These are phyloP conservation scores for Augochlora pura DNA, from an alignment of 1,140 invertebrate species.

Conservation along the genomic window DNA sequence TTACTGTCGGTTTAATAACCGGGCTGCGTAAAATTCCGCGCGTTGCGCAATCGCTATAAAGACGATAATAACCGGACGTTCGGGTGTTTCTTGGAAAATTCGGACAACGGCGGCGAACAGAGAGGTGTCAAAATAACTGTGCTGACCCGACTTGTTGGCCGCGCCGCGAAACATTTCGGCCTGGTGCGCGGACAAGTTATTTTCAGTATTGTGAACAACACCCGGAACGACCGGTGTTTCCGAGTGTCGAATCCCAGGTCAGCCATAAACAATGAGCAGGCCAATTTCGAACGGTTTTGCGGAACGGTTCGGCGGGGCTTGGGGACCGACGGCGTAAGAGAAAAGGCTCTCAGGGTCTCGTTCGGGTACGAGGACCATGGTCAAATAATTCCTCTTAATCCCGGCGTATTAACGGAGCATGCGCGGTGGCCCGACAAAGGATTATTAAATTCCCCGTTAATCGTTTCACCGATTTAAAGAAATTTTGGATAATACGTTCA, in stretches of 20 bases:
- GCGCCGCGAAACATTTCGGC: conserved; percentile 20
- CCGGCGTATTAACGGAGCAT: neutral
- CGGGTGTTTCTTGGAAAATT: conserved; percentile 21
- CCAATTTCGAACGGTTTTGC: conserved; percentile 12
- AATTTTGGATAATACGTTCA: no score
- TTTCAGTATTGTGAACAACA: conserved; percentile 14
- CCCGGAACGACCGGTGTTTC: neutral
- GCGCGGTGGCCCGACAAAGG: neutral
- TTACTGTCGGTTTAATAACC: no score
- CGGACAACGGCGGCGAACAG: conserved; percentile 8
- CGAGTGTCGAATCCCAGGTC: neutral
- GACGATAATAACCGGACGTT: conserved; percentile 28
- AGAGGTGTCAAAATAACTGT: conserved; percentile 44
- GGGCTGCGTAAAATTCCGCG: neutral
- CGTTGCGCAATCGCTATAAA: neutral
- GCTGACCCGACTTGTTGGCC: conserved; percentile 24
- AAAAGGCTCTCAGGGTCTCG: no score
- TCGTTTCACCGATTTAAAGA: no score
- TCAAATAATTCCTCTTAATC: neutral
- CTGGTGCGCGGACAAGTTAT: neutral
- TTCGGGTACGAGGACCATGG: no score
- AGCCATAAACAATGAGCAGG: neutral
- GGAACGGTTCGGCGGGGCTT: conserved; percentile 8
- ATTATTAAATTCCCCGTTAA: neutral
- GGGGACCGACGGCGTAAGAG: no score